Conservation (phyloP, 2,113 vertebrate genomes). For the Pedetes capensis region DNA sequence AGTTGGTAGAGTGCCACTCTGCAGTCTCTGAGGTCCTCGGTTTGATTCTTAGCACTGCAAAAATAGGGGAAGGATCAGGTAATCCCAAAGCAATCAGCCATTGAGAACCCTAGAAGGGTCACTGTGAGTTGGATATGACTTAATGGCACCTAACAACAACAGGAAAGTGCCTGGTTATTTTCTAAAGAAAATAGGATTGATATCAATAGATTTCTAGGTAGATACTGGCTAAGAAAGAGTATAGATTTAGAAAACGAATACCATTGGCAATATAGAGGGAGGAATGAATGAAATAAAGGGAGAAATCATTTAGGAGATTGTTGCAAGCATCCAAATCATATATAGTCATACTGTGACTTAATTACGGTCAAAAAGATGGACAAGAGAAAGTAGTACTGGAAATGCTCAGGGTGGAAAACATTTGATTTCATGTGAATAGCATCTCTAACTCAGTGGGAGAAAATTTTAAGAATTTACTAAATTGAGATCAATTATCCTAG, state of each 20-base stretch:
- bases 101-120: too few relatives aligned
- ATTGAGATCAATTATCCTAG: background rate
- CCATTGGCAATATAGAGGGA: accelerated
- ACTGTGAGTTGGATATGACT: too few relatives aligned
- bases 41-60: too few relatives aligned
- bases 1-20: too few relatives aligned
- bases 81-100: too few relatives aligned
- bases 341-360: background rate
- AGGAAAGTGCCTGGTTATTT: background rate
- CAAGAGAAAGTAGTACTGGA: background rate
- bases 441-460: background rate
- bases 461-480: background rate
- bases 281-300: background rate
- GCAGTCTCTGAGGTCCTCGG: too few relatives aligned
- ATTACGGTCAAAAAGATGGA: background rate
- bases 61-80: too few relatives aligned
- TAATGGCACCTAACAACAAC: too few relatives aligned
- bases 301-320: background rate
- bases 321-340: background rate
- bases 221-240: background rate
- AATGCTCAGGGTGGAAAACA: background rate
- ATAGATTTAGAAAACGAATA: background rate
- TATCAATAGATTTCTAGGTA: background rate
- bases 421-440: background rate
- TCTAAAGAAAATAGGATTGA: background rate